Percentiles rank a stretch among this genome's conserved stretches.
phyloP scores from a whole-genome alignment of 2,113 vertebrate species.

The Nerophis ophidion region DNA sequence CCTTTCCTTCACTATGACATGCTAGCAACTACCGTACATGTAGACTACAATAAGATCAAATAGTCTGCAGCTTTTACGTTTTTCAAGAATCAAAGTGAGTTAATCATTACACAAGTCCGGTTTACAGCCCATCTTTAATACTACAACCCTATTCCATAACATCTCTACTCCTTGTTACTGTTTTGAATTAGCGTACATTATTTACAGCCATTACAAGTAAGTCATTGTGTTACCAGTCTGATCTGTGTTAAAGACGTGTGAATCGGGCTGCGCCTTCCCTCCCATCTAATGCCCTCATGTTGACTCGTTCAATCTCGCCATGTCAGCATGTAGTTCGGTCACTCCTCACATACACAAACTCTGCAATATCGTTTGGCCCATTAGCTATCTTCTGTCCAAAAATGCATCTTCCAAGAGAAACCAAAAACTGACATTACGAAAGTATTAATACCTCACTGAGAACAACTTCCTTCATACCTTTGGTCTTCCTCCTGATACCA shows the following conservation, averaged over 20 bases:
- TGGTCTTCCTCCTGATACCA: constrained; percentile 58
- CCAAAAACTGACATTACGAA: background rate
- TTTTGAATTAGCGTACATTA: too few relatives aligned
- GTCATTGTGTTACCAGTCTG: constrained; percentile 24
- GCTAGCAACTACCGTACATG: background rate
- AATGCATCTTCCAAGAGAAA: constrained; percentile 9
- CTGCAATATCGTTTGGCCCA: constrained; percentile 38
- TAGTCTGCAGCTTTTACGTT: background rate
- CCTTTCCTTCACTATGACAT: background rate
- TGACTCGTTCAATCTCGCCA: constrained; percentile 30
- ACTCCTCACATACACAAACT: constrained; percentile 18
- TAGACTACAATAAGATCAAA: background rate
- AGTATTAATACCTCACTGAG: background rate
- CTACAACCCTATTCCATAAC: background rate
- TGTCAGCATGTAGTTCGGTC: constrained; percentile 41
- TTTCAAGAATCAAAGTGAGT: background rate
- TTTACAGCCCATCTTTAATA: background rate
- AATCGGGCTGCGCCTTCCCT: constrained; percentile 17
- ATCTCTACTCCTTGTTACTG: background rate
- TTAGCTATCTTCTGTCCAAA: constrained; percentile 21
- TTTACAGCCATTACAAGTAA: too few relatives aligned
- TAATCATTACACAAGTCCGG: background rate
- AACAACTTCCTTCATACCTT: constrained; percentile 69
- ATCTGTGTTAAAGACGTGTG: constrained; percentile 27
- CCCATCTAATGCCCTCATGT: constrained; percentile 32